Base-by-base conservation (phyloP, 23 tunicate species). In the Clavelina lepadiformis region DNA sequence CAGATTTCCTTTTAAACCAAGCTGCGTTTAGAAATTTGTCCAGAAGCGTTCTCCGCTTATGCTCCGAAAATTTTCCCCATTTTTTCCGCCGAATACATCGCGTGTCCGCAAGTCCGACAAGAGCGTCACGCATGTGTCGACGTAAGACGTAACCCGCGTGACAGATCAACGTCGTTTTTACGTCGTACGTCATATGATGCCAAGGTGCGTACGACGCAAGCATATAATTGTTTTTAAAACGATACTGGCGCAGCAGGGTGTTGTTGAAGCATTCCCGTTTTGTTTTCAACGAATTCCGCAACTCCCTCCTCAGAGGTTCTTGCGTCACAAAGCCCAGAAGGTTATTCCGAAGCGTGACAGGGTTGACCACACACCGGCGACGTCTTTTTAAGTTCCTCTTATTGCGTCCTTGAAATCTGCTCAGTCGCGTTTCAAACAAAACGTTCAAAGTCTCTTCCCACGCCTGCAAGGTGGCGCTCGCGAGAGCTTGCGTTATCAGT, bases 41-140 rank as follows among this genome's bases (percentile, higher is more conserved):
- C 2, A 71, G 63, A 24, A 71, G 26, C 25, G 11, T 28, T 26
- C 19, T 36, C 22, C 76, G 38, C 32, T 44, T 31, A 18, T 37
- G 28, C 29, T 71, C 76, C 38, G 56, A 38, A 31, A 73, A 44
- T 29, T 63, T 31, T 22, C 79, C 78, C 78, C 78, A 71, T 35
- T 41, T 44, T 34, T 27, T 38, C 61, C 63, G 23, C 4, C 67
- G 61, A 4, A 71, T 29, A 58, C 87, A 80, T 13, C 58, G 30
- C n/a, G 65, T 71, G 44, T 63, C 87, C 25, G 65, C 87, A 7
- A 80, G 36, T 28, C 45, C 68, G 33, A 79, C 32, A 50, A 79
- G 62, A 5, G 61, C 59, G 31, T 33, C 46, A 32, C 87, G 65
- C 4, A 80, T 44, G 18, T 24, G 47, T 29, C 2, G 5, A 2